Conservation (phyloP, 2,888 invertebrate species). For the Lamellibrachia columna region DNA sequence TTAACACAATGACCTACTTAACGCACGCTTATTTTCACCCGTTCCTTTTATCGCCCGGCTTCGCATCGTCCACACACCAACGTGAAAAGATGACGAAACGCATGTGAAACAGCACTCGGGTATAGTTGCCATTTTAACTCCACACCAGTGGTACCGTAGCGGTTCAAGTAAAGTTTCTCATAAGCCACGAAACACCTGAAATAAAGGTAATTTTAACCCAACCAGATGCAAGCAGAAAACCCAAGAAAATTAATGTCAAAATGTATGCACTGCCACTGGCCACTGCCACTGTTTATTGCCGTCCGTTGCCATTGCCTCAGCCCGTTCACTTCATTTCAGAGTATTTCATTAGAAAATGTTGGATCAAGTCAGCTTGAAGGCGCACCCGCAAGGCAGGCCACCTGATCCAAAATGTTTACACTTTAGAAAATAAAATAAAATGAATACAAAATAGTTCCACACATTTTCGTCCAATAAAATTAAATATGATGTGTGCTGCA, state of each 20-base stretch:
- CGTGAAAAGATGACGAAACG: background rate
- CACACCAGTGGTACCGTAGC: background rate
- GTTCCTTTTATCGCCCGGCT: background rate
- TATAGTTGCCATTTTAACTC: background rate
- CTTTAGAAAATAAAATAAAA: no score
- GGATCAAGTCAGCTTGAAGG: no score
- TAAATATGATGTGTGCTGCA: no score
- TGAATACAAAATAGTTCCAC: no score
- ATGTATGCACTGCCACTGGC: background rate
- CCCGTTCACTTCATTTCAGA: no score
- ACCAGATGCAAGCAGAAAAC: background rate
- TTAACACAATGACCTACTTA: background rate
- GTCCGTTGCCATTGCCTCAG: no score
- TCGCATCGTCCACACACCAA: background rate
- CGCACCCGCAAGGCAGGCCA: no score
- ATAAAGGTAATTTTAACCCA: background rate
- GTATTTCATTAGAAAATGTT: no score
- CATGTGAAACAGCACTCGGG: background rate
- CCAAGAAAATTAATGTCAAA: background rate
- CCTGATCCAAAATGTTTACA: no score
- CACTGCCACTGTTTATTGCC: background rate
- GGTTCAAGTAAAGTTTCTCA: background rate
- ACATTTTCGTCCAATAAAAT: no score
- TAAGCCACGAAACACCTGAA: background rate
- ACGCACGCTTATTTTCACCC: background rate